Percentiles rank a stretch among this genome's conserved stretches.
Conservation (phyloP, 2,888 invertebrate genomes). For the Nephrotoma guestfalica region DNA sequence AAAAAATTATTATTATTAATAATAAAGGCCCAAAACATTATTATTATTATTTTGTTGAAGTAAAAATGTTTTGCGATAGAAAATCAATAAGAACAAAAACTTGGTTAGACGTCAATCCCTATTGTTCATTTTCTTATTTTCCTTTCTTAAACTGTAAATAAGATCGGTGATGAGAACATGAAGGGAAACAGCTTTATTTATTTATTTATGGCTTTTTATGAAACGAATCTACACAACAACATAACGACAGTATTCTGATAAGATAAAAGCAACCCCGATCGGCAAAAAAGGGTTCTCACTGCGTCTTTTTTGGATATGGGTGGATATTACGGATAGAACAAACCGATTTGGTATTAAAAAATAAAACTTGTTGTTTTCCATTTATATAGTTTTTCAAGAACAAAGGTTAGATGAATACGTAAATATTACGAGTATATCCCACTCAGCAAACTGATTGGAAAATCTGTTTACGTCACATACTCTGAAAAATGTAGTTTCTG, state of each 20-base stretch:
- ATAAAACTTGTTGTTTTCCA: not conserved
- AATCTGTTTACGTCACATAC: not conserved
- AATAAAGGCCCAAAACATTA: not conserved
- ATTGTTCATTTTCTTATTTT: not conserved
- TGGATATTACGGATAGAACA: not conserved
- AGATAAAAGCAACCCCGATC: not conserved
- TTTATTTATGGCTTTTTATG: not conserved
- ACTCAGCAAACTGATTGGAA: not conserved
- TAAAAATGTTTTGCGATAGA: not conserved
- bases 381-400: not conserved
- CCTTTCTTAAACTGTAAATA: not conserved
- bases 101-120: not conserved
- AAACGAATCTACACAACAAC: not conserved
- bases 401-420: not conserved
- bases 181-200: not conserved
- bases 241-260: not conserved
- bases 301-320: not conserved
- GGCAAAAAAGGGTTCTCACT: not conserved
- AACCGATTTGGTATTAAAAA: not conserved
- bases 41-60: not conserved
- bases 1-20: not conserved
- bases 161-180: not conserved
- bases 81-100: not conserved
- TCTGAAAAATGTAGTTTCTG: not conserved
- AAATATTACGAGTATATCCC: not conserved